These are phyloP conservation scores for Arremon aurantiirostris DNA, from an alignment of 2,797 vertebrate genomes.

Conservation along the genomic window DNA sequence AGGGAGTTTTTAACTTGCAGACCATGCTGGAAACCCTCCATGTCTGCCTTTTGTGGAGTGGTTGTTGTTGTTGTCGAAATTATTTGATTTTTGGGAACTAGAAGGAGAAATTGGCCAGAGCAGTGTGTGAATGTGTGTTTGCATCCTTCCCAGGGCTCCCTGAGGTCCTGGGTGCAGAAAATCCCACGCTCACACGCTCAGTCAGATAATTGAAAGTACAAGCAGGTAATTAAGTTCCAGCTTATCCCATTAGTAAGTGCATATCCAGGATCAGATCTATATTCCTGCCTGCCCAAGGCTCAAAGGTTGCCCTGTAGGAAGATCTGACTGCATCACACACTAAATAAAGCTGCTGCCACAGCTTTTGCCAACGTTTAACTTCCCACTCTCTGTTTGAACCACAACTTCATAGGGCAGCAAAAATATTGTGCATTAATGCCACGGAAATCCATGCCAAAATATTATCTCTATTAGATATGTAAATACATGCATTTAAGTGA, in stretches of 20 bases:
- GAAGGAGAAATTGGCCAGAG: neutral
- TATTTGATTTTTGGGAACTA: neutral
- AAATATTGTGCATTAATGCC: neutral
- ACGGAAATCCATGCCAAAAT: neutral
- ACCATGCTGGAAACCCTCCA: no score
- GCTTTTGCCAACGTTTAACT: neutral
- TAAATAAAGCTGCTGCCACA: neutral
- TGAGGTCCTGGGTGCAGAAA: neutral
- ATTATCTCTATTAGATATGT: neutral
- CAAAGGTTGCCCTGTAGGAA: neutral
- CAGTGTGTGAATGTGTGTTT: neutral
- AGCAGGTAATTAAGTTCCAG: neutral
- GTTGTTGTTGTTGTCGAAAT: neutral
- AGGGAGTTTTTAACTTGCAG: no score
- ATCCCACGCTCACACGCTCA: accelerated
- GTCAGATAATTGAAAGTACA: neutral
- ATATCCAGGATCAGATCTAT: neutral
- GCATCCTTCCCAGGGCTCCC: accelerated
- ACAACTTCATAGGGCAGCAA: neutral
- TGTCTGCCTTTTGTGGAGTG: no score
- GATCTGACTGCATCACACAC: neutral
- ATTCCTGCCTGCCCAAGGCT: neutral
- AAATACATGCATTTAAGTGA: neutral
- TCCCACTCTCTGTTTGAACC: neutral
- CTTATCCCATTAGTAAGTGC: neutral